These are phyloP conservation scores for Drosophila pruinosa DNA, from an alignment of 1,140 invertebrate species.

Conservation along the genomic window DNA sequence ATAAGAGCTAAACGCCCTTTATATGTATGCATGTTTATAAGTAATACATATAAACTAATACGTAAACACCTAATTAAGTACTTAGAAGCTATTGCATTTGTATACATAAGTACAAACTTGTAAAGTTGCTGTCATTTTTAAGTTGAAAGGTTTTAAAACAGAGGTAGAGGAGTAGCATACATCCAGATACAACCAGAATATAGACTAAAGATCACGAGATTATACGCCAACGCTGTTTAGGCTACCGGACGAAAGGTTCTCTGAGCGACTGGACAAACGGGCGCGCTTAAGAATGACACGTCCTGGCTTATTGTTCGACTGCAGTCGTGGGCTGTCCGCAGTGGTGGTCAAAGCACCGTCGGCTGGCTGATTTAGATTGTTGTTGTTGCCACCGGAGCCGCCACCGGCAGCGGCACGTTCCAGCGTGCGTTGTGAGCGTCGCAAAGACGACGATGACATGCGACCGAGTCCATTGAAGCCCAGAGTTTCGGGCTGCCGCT, in stretches of 20 bases:
- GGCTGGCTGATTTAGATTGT: constrained; percentile 67
- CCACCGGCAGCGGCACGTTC: constrained; percentile 62
- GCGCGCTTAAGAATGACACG: constrained; percentile 65
- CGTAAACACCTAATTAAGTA: constrained; percentile 63
- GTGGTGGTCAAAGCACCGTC: constrained; percentile 51
- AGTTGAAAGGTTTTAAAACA: constrained; percentile 51
- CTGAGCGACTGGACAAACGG: constrained; percentile 69
- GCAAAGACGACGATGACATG: constrained; percentile 54
- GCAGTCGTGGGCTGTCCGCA: constrained; percentile 29
- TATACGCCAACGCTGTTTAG: constrained; percentile 74
- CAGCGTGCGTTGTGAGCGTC: constrained; percentile 61
- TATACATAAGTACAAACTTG: constrained; percentile 53
- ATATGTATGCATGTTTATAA: constrained; percentile 12
- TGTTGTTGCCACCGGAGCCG: constrained; percentile 59
- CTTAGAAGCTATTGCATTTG: constrained; percentile 32
- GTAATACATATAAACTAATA: constrained; percentile 7
- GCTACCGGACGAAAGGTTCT: constrained; percentile 74
- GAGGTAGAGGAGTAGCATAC: constrained; percentile 61
- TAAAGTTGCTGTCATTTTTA: constrained; percentile 52
- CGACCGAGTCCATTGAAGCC: constrained; percentile 46
- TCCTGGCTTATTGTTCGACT: constrained; percentile 41
- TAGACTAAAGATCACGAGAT: constrained; percentile 74
- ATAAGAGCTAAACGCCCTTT: background rate
- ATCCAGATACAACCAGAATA: constrained; percentile 48
- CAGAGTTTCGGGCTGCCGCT: constrained; percentile 40